A percentile compares a stretch with the other conserved stretches of the same genome.
Evolutionary conservation across 2,888 invertebrate species (phyloP).

Genomic region (Cerastis leucographa): DNA sequence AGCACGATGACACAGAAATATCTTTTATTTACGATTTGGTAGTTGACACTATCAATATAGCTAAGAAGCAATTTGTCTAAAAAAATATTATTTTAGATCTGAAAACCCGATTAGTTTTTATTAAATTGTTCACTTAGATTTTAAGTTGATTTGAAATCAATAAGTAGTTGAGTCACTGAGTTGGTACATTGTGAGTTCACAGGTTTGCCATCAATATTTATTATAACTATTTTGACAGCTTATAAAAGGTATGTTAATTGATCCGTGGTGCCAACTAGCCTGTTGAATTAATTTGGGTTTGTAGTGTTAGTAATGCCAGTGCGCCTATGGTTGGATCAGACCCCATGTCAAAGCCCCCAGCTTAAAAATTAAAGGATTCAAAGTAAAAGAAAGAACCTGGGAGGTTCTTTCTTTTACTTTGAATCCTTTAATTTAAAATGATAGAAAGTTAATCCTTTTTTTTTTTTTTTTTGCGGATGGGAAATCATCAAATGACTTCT

Average conservation of each 20-base stretch:
- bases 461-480: too few relatives aligned
- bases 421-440: too few relatives aligned
- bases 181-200: not conserved
- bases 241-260: not conserved
- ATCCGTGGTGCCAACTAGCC: not conserved
- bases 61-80: not conserved
- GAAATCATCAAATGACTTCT: too few relatives aligned
- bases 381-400: not conserved
- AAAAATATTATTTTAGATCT: not conserved
- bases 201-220: not conserved
- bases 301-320: not conserved
- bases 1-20: not conserved
- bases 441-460: too few relatives aligned
- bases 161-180: not conserved
- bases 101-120: not conserved
- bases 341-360: not conserved
- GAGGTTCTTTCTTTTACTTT: too few relatives aligned
- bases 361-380: not conserved
- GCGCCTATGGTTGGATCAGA: not conserved
- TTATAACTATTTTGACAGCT: not conserved
- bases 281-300: too few relatives aligned
- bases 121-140: not conserved
- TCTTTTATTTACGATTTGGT: not conserved
- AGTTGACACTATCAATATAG: not conserved
- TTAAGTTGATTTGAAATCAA: not conserved